Evolutionary conservation across 35 echinoderm and acorn worm genomes (phyloP), one percentile per base, ranked within the genome.

Genomic region (Amphiura filiformis): DNA sequence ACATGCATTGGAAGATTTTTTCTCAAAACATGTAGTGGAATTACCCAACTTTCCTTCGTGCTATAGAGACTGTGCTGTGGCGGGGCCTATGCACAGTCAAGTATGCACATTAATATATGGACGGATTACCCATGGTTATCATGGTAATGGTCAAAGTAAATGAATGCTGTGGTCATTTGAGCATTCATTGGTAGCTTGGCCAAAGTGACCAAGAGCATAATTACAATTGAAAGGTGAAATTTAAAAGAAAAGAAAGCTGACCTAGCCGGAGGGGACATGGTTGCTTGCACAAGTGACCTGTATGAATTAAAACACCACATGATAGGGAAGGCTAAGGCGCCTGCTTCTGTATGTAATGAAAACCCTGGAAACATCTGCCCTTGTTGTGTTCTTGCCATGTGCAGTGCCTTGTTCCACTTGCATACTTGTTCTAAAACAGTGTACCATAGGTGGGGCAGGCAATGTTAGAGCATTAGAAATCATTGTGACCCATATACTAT

Each of bases 221-320:
- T 70, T 70, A 70, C 61, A 70, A 70, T 30, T 70, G 61, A 70
- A 70, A 70, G 26, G 61, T 1, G 17, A 70, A 70, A 23, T 70
- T 70, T 15, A 70, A 70, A 3, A 30, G 26, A 70, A 70, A 70
- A 15, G 26, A 70, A 30, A 70, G 26, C 26, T 70, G 61, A 70
- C 61, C 61, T 70, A 70, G 61, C 61, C 61, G 7, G 61, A 70
- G 61, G 61, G 61, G 61, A 70, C 61, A 70, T 70, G 61, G 61
- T 70, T 30, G 28, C 61, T 70, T 70, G 61, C 61, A 70, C 61
- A 70, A 70, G 61, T 70, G 61, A 70, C 61, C 61, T 70, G 61
- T 23, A 70, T 70, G 61, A 70, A 70, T 70, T 70, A 70, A 70
- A 70, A 70, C 61, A 70, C 61, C 61, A 70, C 61, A 70, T 70